Base-by-base conservation (phyloP, 2,113 vertebrate genomes). In the Miniopterus natalensis region DNA sequence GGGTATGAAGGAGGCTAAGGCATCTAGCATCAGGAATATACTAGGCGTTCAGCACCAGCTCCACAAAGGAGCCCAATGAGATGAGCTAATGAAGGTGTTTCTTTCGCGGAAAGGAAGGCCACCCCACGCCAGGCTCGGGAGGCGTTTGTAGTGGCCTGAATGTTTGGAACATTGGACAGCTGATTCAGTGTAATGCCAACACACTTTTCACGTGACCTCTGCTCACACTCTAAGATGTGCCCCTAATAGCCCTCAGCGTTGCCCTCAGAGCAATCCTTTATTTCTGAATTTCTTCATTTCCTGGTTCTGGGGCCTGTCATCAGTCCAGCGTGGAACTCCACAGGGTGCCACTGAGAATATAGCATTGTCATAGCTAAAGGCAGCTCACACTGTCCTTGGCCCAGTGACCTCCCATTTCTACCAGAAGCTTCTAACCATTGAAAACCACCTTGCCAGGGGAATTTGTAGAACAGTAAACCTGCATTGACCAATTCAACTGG, bases 401-500 rank as follows among this genome's bases (percentile, higher is more conserved):
- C 25, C 15, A 9, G 73, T 17, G 27, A 31, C 59, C 65, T 14
- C 10, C 66, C 12, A 15, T 21, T 27, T 15, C 45, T 61, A 2
- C 57, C 20, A 0, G 29, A 73, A 89, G 57, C 18, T 12, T 53
- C 13, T 70, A 27, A 15, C 17, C 51, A 11, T 10, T 55, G 71
- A 20, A 84, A 75, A 23, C 51, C 40, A 5, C 57, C 20, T 81
- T n/a, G 17, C 51, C 42, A 0, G 12, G 36, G 45, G 2, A 25
- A 49, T 40, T 21, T 42, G 2, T 18, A 55, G 81, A 47, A 59
- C 74, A 29, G 23, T 80, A 25, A 0, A 1, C 29, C 8, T 57
- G 12, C 0, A 14, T 4, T 15, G 57, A 55, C 83, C 51, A 8
- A 0, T n/a, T 27, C n/a, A 78, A 61, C 42, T 21, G 0, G 5